Evolutionary conservation across 2,888 invertebrate species (phyloP), one percentile per base, ranked within the genome.

Genomic region (Sesia apiformis): DNA sequence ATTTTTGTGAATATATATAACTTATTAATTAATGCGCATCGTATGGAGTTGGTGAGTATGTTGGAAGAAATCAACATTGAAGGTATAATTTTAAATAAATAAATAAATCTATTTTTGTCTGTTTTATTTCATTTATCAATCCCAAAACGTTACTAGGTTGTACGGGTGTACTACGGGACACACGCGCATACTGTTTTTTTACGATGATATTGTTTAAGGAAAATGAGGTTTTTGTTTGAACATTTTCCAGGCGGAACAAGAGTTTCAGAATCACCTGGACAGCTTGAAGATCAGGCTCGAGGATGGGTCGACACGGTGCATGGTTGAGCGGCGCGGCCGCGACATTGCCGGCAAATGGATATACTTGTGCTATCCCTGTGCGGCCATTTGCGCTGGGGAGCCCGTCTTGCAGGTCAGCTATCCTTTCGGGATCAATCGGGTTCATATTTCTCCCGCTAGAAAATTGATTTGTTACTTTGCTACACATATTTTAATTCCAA

Each of bases 301-400:
- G 4, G 82, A 91, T 86, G 91, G 84, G 39, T 72, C 63, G 52
- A 60, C 66, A 41, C 78, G 85, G 42, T 67, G 77, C 55, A 89
- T 91, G 81, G 89, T 90, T 72, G 86, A 90, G 63, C 70, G 89
- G 42, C 81, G 79, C 51, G 78, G 76, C 3, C 79, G 89, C 4
- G 88, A 90, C 61, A 67, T 80, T 4, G 75, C 83, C 5, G 82
- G 88, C 58, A 80, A 84, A 57, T 90, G 87, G 83, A 79, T 83
- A 52, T 90, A 90, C 63, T 65, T 88, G 59, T 91, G 91, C 72
- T 90, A 81, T 64, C 88, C 91, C 4, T 91, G 91, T 64, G 88
- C 86, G 3, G 90, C 90, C 3, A 74, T 83, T 39, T 90, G 90
- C 71, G 82, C 80, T 60, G 88, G 89, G 39, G 88, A 89, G 67